These are phyloP conservation scores for Tiliqua scincoides DNA, from an alignment of 2,113 vertebrate genomes.

Conservation along the genomic window DNA sequence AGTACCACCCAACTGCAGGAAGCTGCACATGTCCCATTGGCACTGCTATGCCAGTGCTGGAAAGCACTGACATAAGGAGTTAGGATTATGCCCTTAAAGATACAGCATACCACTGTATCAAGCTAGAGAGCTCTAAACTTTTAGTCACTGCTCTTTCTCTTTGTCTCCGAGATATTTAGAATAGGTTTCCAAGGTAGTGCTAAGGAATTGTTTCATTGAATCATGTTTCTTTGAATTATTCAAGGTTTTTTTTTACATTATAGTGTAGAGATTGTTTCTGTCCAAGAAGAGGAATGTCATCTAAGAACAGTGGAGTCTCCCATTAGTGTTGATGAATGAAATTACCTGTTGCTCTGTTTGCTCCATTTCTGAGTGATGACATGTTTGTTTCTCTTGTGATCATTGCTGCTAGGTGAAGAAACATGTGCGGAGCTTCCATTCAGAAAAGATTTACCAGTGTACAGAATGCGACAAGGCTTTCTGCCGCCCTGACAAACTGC, in stretches of 20 bases:
- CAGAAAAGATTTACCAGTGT: slow-evolving; percentile 96
- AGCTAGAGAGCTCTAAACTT: not conserved
- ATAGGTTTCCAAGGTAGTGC: not conserved
- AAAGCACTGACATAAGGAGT: too few species aligned
- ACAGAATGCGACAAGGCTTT: slow-evolving; percentile 96
- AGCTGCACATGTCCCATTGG: too few species aligned
- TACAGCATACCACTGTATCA: not conserved
- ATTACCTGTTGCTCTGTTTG: not conserved
- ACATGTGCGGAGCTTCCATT: slow-evolving; percentile 96
- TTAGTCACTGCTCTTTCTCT: not conserved
- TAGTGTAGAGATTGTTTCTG: not conserved
- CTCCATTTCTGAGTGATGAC: not conserved
- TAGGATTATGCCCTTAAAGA: too few species aligned
- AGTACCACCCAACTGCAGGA: too few species aligned
- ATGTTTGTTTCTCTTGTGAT: not conserved
- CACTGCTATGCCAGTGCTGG: too few species aligned
- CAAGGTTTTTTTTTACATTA: not conserved
- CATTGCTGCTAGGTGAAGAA: slow-evolving; percentile 87
- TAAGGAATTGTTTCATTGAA: not conserved
- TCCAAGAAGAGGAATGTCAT: not conserved
- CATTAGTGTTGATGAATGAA: slow-evolving; percentile 2
- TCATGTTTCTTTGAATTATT: not conserved
- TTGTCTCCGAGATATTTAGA: not conserved
- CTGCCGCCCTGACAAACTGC: slow-evolving; percentile 95
- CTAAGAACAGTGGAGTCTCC: slow-evolving; percentile 16